phyloP scores from a whole-genome alignment of 2,113 vertebrate genomes.

The Elephas maximus region DNA sequence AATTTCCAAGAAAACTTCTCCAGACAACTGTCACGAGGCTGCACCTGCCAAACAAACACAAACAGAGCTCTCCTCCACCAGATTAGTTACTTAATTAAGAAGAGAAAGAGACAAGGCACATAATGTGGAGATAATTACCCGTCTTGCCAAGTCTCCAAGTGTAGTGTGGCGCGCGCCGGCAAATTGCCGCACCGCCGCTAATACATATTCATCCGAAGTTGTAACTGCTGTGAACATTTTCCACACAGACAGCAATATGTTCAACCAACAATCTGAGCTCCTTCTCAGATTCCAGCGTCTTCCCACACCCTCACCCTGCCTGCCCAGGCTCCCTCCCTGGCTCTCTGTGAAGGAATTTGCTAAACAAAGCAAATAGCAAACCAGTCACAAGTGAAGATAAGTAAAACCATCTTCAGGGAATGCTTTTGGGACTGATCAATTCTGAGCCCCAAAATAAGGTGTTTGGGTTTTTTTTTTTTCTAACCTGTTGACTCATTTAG shows the following conservation, averaged over 20 bases:
- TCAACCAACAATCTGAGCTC: slow-evolving; percentile 73
- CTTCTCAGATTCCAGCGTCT: slow-evolving; percentile 50
- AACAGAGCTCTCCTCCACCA: slow-evolving; percentile 81
- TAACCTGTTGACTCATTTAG: background rate
- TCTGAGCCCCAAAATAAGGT: background rate
- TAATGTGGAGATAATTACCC: slow-evolving; percentile 69
- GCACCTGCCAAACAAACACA: slow-evolving; percentile 79
- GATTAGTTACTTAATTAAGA: slow-evolving; percentile 83
- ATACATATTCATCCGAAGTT: slow-evolving; percentile 70
- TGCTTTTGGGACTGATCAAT: background rate
- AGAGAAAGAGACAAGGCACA: slow-evolving; percentile 84
- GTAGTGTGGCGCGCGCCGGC: slow-evolving; percentile 57
- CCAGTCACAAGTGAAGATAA: background rate
- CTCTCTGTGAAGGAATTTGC: slow-evolving; percentile 81
- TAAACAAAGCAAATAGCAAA: slow-evolving; percentile 64
- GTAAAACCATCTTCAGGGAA: background rate
- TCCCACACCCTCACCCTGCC: slow-evolving; percentile 70
- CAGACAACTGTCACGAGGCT: slow-evolving; percentile 86
- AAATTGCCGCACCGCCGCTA: slow-evolving; percentile 68
- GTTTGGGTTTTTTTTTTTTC: background rate
- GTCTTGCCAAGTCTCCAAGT: slow-evolving; percentile 64
- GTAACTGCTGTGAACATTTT: slow-evolving; percentile 76
- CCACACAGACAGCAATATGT: slow-evolving; percentile 74
- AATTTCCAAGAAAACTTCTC: slow-evolving; percentile 86
- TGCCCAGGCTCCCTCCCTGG: slow-evolving; percentile 55